phyloP scores from a whole-genome alignment of 2,113 vertebrate genomes.

The Lonchura striata region DNA sequence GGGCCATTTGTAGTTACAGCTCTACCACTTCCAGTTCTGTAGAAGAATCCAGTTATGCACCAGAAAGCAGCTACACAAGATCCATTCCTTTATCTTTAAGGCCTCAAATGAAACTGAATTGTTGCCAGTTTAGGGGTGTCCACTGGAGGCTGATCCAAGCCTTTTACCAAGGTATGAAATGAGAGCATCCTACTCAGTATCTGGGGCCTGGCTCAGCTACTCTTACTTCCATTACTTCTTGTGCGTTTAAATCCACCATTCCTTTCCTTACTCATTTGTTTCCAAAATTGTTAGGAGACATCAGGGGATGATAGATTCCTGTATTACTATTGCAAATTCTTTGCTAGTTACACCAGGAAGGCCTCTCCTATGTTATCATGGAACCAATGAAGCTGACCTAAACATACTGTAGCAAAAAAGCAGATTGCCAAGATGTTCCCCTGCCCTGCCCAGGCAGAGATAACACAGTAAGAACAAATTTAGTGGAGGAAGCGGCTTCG shows the following conservation, averaged over 20 bases:
- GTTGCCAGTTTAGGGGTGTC: background rate
- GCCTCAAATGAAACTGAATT: background rate
- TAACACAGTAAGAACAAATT: conserved; percentile 44
- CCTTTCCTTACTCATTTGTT: background rate
- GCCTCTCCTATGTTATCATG: conserved; percentile 32
- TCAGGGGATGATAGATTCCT: background rate
- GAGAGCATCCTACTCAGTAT: background rate
- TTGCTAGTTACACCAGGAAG: conserved; percentile 1
- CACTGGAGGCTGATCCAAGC: background rate
- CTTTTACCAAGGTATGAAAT: background rate
- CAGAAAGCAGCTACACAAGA: background rate
- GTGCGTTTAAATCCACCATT: background rate
- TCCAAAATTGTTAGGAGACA: background rate
- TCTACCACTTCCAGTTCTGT: background rate
- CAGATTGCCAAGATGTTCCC: conserved; percentile 41
- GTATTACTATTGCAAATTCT: conserved; percentile 34
- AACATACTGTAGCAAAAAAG: conserved; percentile 38
- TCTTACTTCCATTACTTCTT: background rate
- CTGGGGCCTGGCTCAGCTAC: background rate
- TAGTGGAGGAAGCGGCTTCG: conserved; percentile 15
- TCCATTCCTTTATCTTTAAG: background rate
- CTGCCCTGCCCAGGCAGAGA: conserved; percentile 53
- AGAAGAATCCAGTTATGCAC: background rate
- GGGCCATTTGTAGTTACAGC: background rate
- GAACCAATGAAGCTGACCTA: conserved; percentile 26